Evolutionary conservation across 2,888 invertebrate species (phyloP), one percentile per base, ranked within the genome.

Genomic region (Periphyllus acericola): DNA sequence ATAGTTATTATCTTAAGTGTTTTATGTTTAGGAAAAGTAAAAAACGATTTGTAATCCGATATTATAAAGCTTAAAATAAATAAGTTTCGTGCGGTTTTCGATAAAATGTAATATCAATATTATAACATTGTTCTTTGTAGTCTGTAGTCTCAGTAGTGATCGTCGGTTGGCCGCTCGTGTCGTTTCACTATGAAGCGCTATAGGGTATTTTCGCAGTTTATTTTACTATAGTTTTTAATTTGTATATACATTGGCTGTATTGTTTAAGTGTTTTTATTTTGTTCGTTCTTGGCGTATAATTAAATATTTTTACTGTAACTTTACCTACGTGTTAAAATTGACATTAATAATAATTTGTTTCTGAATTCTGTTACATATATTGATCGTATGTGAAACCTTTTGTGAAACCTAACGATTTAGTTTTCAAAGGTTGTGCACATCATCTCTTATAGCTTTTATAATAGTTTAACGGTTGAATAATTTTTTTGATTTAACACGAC

Each of bases 161-260:
- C 84, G 84, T 76, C 25, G 76, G 76, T 83, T 60, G 76, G 46
- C 76, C 46, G 84, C 66, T 32, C 68, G 46, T n/a, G 68, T 32
- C 76, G 68, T 84, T 78, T 68, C 76, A 78, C 32, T 52, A 84
- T 84, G 84, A 78, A 46, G 46, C n/a, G 32, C 34, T 78, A 68
- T 78, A 66, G 76, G 84, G 84, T 84, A 82, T 71, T 75, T 83
- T 74, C 36, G n/a, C 34, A 29, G 25, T 74, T 74, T 74, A 74
- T 25, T 74, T 74, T 36, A 29, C 9, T 72, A 34, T 72, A 19
- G 19, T 72, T 72, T 32, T 72, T 72, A 29, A 72, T 74, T 21
- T 21, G 17, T 36, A 74, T 71, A 71, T 74, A 29, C 29, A 34
- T 74, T 74, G 19, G 25, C 60, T 19, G 60, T 60, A 60, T 71